Base-by-base conservation (phyloP, 2,797 vertebrate genomes). In the Dryobates pubescens region DNA sequence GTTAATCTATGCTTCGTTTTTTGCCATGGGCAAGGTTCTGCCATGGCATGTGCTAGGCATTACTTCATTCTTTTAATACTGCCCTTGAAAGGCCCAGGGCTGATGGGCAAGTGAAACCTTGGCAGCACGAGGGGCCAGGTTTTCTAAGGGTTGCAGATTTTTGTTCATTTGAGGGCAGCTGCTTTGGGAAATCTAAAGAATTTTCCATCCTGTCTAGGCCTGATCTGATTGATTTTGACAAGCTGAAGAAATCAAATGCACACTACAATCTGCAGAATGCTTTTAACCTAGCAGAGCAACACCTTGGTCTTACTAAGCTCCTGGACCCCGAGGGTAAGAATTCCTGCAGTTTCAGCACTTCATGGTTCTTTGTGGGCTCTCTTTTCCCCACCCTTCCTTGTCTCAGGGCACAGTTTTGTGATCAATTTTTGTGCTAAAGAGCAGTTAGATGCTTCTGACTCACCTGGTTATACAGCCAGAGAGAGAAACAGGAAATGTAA, bases 251-350 rank as follows among this genome's bases (percentile, higher is more conserved):
- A 95, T 99, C 99, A 91, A 99, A 99, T 47, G 99, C 98, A 92
- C 99, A 99, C 97, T 98, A 99, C 98, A 99, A 99, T 97, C 98
- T 99, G 79, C 99, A 99, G 97, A 99, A 99, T 59, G 99, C 99
- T 54, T 99, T 99, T 93, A 99, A 99, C 97, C 97, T 99, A 95
- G 99, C 99, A 6, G 99, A 99, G 94, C 98, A 99, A 68, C 98
- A 99, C 96, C 98, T 99, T 87, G 99, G 99, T 71, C 98, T 99
- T 92, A 99, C 99, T 83, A 99, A 98, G 95, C 98, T 99, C 17
- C 96, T 99, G 95, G 99, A 99, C 95, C 98, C 99, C 0, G 99
- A 99, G 96, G 99, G 99, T 99, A 92, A 97, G 97, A 85, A 83
- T 82, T 90, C 58, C 80, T 85, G 59, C 81, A 45, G 19, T 80